Conservation (phyloP, 2,888 invertebrate genomes). For the Slavum lentiscoides region DNA sequence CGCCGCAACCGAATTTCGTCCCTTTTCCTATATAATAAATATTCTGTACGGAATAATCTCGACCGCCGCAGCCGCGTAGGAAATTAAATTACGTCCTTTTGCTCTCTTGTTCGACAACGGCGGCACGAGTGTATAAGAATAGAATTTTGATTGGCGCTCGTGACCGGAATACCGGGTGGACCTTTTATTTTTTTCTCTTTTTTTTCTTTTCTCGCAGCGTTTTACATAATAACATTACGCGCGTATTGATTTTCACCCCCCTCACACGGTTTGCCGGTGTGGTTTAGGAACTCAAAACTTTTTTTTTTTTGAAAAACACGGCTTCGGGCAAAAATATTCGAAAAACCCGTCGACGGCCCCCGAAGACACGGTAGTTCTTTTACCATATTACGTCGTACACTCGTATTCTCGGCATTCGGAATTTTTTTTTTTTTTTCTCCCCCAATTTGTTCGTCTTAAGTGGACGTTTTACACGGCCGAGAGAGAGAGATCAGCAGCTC, state of each 20-base stretch:
- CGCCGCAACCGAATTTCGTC: constrained; percentile 41
- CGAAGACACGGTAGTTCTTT: too few species aligned
- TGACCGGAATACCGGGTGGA: constrained; percentile 49
- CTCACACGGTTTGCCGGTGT: neutral
- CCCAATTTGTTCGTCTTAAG: too few species aligned
- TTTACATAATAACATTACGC: constrained; percentile 51
- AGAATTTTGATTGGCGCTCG: constrained; percentile 54
- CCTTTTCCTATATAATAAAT: constrained; percentile 13
- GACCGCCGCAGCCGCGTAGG: constrained; percentile 28
- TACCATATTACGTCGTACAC: too few species aligned
- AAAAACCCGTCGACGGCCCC: constrained; percentile 15
- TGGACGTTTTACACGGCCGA: too few species aligned
- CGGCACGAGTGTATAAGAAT: constrained; percentile 48
- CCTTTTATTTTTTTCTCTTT: constrained; percentile 23
- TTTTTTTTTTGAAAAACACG: neutral
- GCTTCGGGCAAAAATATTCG: constrained; percentile 9
- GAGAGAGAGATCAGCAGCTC: too few species aligned
- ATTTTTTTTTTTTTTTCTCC: too few species aligned
- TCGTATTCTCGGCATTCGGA: too few species aligned
- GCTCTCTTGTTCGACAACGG: constrained; percentile 25
- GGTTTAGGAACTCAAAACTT: constrained; percentile 11
- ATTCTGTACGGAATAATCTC: constrained; percentile 28
- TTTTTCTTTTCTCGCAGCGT: constrained; percentile 8
- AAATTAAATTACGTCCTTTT: constrained; percentile 52
- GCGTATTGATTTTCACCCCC: constrained; percentile 37